Evolutionary conservation across 2,797 vertebrate genomes (phyloP).

Genomic region (Propithecus perrieri): DNA sequence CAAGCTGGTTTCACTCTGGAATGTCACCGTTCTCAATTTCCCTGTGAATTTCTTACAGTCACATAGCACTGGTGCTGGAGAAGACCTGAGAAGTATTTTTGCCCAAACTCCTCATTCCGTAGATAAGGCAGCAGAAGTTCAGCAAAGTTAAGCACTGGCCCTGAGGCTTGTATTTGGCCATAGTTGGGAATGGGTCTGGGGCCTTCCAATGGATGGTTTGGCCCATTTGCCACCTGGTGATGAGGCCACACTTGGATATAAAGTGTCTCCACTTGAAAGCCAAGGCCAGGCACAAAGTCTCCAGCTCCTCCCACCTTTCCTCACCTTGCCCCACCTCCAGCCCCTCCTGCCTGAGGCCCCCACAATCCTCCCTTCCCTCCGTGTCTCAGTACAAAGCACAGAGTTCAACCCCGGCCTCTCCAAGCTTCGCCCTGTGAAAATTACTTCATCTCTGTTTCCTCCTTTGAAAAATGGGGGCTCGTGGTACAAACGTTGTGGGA

Average conservation of each 20-base stretch:
- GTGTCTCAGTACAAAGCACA: not conserved
- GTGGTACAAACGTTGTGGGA: not conserved
- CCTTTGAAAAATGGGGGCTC: not conserved
- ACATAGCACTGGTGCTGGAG: not conserved
- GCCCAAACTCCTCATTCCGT: not conserved
- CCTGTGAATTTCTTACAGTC: not conserved
- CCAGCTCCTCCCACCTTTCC: not conserved
- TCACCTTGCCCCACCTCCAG: not conserved
- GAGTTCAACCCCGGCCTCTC: not conserved
- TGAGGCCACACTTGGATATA: not conserved
- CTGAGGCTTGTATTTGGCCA: not conserved
- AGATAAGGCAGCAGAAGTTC: not conserved
- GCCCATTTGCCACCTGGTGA: not conserved
- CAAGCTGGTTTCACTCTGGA: not conserved
- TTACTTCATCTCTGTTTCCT: conserved; percentile 30
- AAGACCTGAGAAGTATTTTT: not conserved
- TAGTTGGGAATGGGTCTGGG: not conserved
- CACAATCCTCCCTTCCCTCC: not conserved
- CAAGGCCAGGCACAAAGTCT: not conserved
- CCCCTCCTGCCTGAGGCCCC: not conserved
- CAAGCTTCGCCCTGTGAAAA: not conserved
- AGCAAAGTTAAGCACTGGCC: not conserved
- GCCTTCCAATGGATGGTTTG: not conserved
- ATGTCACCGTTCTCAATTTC: not conserved
- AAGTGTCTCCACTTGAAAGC: not conserved